Base-by-base conservation (phyloP, 2,888 invertebrate species). In the Orthosia gothica region DNA sequence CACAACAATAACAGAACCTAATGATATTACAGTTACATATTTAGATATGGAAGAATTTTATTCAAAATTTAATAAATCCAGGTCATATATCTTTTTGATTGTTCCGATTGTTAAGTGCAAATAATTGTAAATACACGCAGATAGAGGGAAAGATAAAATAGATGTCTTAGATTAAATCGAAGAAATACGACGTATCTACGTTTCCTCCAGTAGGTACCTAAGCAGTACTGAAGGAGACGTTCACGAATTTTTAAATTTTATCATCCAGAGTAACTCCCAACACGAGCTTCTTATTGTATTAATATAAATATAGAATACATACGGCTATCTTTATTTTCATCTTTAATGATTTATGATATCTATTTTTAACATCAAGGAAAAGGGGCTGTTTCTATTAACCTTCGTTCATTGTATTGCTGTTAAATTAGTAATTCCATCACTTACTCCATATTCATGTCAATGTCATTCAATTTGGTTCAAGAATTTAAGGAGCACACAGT, bases 341-440 rank as follows among this genome's bases (percentile, higher is more conserved):
- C 13, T 63, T 40, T 63, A 55, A 12, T 74, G 67, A 73, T 79
- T 79, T 74, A 81, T 81, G n/a, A 79, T 64, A 78, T 81, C 32
- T 75, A 18, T 74, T 74, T 74, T 77, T 76, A 72, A 77, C 54
- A 78, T 58, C 62, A 23, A 79, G 70, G 80, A 81, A 81, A 74
- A 52, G 54, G 67, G 84, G 88, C 88, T 85, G 84, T 80, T 76
- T 89, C 84, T 74, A 74, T 92, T 92, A 82, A 93, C 92, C 92
- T 87, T 83, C 70, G 81, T 85, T 82, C 89, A 89, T 92, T 92
- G 91, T 91, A 81, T 82, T 83, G 61, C 65, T 70, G 77, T 85
- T 87, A 87, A 92, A 92, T 93, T 89, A 90, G 92, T 89, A 80
- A 93, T 93, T 93, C 90, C 89, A 89, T 89, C 89, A 89, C 88